Conservation (phyloP, 1,140 invertebrate species). For the Leptinotarsa texana region DNA sequence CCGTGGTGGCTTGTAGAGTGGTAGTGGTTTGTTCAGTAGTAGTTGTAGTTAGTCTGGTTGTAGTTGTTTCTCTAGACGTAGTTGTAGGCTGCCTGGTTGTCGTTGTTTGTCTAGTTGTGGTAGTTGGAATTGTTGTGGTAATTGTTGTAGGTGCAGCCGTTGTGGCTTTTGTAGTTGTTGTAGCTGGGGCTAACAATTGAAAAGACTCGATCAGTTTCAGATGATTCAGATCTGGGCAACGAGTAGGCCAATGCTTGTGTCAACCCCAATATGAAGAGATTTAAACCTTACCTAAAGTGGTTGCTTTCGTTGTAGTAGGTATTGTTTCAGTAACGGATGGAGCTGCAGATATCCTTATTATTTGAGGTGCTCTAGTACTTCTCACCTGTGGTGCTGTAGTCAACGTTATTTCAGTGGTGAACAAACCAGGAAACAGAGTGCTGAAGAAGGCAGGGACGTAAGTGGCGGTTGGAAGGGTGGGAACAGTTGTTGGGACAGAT, state of each 20-base stretch:
- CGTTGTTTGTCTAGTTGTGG: constrained; percentile 31
- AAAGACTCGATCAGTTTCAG: not conserved
- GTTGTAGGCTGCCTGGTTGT: constrained; percentile 31
- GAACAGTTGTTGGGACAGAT: not conserved
- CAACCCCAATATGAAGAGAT: no score
- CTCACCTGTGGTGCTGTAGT: not conserved
- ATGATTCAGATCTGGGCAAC: no score
- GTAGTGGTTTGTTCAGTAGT: constrained; percentile 18
- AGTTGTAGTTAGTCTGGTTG: constrained; percentile 24
- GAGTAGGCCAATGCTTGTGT: no score
- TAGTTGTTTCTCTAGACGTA: constrained; percentile 19
- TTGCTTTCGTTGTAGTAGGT: not conserved
- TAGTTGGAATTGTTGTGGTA: constrained; percentile 29
- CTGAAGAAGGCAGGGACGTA: constrained; percentile 35
- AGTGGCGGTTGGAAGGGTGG: constrained; percentile 11
- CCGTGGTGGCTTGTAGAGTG: constrained; percentile 23
- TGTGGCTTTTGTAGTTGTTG: constrained; percentile 12
- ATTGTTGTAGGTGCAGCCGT: constrained; percentile 31
- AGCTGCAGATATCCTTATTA: constrained; percentile 17
- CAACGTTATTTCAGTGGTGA: constrained; percentile 19
- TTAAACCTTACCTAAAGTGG: constrained; percentile 3
- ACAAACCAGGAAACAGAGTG: constrained; percentile 41
- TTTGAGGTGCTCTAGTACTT: not conserved
- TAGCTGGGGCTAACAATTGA: constrained; percentile 21
- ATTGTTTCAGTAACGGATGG: constrained; percentile 15